These are phyloP conservation scores for Telenomus remus DNA, from an alignment of 1,140 invertebrate genomes.

Conservation along the genomic window DNA sequence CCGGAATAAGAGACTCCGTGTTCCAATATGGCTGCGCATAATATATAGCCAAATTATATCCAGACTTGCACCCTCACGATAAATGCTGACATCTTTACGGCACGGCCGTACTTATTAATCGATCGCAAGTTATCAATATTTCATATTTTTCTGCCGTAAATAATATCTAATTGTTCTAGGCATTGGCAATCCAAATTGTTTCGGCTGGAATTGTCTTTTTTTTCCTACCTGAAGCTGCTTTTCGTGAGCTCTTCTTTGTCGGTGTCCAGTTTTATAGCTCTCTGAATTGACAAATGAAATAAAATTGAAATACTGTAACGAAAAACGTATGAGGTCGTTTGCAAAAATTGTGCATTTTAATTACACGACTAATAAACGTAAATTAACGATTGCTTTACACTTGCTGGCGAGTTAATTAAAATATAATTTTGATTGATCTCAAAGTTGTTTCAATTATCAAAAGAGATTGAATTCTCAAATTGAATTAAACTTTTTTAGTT, in stretches of 20 bases:
- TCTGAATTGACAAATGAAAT: too few species aligned
- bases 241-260: too few species aligned
- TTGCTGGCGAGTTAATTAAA: too few species aligned
- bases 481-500: not conserved
- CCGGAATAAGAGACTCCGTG: conserved; percentile 28
- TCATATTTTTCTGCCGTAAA: conserved; percentile 10
- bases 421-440: too few species aligned
- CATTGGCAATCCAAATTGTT: conserved; percentile 13
- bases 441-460: too few species aligned
- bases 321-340: too few species aligned
- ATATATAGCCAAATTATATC: conserved; percentile 33
- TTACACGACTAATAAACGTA: too few species aligned
- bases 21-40: conserved; percentile 16
- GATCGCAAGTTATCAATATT: conserved; percentile 28
- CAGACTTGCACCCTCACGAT: conserved; percentile 26
- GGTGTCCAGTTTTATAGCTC: too few species aligned
- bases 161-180: conserved; percentile 15
- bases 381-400: too few species aligned
- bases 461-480: not conserved
- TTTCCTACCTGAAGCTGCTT: too few species aligned
- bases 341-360: too few species aligned
- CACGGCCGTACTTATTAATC: conserved; percentile 4
- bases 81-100: conserved; percentile 16
- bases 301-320: too few species aligned
- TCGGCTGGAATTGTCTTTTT: not conserved